Evolutionary conservation across 2,888 invertebrate genomes (phyloP).

Genomic region (Leucoma salicis): DNA sequence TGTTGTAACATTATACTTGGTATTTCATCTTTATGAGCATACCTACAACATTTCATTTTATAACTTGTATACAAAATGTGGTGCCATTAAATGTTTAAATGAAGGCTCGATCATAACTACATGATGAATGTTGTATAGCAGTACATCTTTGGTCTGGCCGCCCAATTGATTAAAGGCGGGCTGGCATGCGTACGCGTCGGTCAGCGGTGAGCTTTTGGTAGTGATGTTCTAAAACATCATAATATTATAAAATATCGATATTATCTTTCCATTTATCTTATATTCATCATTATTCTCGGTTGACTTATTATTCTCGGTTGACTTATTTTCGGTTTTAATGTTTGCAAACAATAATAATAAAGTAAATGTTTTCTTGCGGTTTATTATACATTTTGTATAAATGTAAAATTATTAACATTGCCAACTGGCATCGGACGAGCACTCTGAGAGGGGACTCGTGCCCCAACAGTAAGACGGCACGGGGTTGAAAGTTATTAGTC

Average conservation of each 20-base stretch:
- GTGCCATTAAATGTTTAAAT: slow-evolving; percentile 4
- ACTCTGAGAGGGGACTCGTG: too few relatives aligned
- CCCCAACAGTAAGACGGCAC: too few relatives aligned
- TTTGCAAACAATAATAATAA: too few relatives aligned
- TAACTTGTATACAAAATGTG: background rate
- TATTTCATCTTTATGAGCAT: background rate
- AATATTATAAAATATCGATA: slow-evolving; percentile 10
- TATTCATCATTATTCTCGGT: too few relatives aligned
- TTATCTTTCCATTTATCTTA: background rate
- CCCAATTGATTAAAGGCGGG: slow-evolving; percentile 46
- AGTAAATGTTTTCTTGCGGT: too few relatives aligned
- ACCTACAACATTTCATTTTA: slow-evolving; percentile 1
- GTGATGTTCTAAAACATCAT: slow-evolving; percentile 24
- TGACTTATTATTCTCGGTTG: too few relatives aligned
- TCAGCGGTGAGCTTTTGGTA: slow-evolving; percentile 44
- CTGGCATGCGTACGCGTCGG: slow-evolving; percentile 30
- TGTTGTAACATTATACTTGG: background rate
- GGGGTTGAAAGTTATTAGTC: too few relatives aligned
- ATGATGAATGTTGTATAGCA: slow-evolving; percentile 20
- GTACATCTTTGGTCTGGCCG: slow-evolving; percentile 33
- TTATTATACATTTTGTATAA: too few relatives aligned
- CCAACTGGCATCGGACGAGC: too few relatives aligned
- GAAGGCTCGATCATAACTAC: slow-evolving; percentile 8
- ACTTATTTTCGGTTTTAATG: too few relatives aligned
- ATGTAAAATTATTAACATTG: too few relatives aligned